Evolutionary conservation across 1,140 invertebrate species (phyloP).

Genomic region (Calliopsis andreniformis): DNA sequence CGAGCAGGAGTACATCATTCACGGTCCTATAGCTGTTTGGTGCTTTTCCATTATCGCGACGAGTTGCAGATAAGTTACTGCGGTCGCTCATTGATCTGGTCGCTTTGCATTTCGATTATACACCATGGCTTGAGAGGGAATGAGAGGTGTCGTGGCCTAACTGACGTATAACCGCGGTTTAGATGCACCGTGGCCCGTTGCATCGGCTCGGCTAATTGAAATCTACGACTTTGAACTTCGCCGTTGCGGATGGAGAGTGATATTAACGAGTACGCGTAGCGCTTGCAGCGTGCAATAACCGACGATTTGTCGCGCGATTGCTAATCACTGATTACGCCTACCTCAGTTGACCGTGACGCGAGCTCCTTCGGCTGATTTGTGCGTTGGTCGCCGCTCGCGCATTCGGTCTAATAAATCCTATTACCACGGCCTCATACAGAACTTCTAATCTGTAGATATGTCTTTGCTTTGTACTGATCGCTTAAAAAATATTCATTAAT

Average conservation of each 20-base stretch:
- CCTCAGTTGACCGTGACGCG: constrained; percentile 36
- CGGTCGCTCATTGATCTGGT: constrained; percentile 58
- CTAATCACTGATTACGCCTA: constrained; percentile 66
- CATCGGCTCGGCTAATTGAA: constrained; percentile 72
- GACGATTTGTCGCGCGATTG: constrained; percentile 69
- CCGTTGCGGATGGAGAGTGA: constrained; percentile 34
- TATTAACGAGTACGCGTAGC: constrained; percentile 61
- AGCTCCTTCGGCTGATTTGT: constrained; percentile 50
- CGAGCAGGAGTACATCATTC: constrained; percentile 54
- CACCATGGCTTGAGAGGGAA: background rate
- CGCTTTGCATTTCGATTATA: constrained; percentile 66
- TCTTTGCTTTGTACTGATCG: too few species aligned
- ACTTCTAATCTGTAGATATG: background rate
- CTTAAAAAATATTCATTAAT: too few species aligned
- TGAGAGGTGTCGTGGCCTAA: constrained; percentile 41
- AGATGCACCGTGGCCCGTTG: constrained; percentile 21
- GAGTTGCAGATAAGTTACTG: constrained; percentile 60
- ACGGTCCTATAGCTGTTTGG: constrained; percentile 17
- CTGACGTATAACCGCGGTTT: background rate
- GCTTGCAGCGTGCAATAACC: constrained; percentile 66
- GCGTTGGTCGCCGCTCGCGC: background rate
- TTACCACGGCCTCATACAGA: background rate
- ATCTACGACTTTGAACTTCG: constrained; percentile 76
- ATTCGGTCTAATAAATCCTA: background rate
- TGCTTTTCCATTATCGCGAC: constrained; percentile 50